Evolutionary conservation across 2,797 vertebrate species (phyloP).

Genomic region (Oreonectes daqikongensis): DNA sequence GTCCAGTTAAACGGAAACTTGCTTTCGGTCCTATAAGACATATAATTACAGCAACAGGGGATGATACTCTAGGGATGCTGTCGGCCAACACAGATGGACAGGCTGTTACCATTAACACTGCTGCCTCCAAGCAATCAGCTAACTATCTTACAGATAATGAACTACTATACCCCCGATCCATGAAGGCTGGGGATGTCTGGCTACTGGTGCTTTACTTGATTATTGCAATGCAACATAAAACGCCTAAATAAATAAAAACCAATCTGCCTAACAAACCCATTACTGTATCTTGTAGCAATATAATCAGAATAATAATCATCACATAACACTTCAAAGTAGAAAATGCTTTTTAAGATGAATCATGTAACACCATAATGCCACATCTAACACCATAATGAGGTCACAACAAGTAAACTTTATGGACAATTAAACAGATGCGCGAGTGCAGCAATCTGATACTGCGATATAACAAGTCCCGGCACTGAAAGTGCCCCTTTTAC

Average conservation of each 20-base stretch:
- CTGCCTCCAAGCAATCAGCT: conserved; percentile 33
- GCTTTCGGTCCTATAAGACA: no score
- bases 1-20: no score
- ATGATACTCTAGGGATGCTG: neutral
- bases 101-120: conserved; percentile 31
- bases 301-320: neutral
- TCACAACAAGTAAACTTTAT: neutral
- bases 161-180: conserved; percentile 27
- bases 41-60: conserved; percentile 18
- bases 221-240: neutral
- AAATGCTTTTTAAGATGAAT: neutral
- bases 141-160: conserved; percentile 43
- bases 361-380: neutral
- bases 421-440: neutral
- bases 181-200: neutral
- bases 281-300: conserved; percentile 5
- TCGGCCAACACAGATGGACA: conserved; percentile 32
- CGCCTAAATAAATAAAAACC: neutral
- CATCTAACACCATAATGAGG: neutral
- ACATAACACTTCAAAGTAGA: neutral
- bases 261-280: neutral
- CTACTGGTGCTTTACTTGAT: neutral
- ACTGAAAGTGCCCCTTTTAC: neutral
- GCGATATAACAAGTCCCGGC: neutral
- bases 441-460: neutral